These are phyloP conservation scores for Clarias batrachus DNA, from an alignment of 2,113 vertebrate species.

Conservation along the genomic window DNA sequence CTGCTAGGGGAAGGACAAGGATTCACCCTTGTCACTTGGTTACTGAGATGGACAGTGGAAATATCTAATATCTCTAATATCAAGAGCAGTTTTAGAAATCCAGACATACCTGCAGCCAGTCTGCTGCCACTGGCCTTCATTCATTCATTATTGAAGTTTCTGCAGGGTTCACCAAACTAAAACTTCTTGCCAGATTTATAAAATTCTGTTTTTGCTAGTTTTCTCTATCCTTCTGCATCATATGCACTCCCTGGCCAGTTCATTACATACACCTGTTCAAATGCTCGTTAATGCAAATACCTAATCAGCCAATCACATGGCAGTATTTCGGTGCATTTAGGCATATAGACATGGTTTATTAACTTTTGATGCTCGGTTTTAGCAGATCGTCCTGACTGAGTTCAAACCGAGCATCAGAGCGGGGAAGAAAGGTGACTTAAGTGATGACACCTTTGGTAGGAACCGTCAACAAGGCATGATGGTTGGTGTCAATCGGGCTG, in stretches of 20 bases:
- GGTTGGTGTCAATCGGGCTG: too few relatives aligned
- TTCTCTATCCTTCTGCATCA: background rate
- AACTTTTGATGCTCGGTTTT: too few relatives aligned
- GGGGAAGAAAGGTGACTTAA: too few relatives aligned
- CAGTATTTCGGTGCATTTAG: too few relatives aligned
- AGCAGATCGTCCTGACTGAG: too few relatives aligned
- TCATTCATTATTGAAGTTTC: background rate
- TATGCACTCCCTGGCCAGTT: too few relatives aligned
- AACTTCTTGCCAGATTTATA: background rate
- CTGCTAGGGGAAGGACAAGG: background rate
- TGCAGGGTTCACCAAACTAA: background rate
- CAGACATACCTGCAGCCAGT: background rate
- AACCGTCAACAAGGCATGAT: too few relatives aligned
- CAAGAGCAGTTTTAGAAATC: background rate
- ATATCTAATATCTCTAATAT: background rate
- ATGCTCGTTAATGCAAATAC: too few relatives aligned
- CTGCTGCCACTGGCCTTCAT: background rate
- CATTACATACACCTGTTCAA: too few relatives aligned
- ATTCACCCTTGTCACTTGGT: slow-evolving; percentile 17
- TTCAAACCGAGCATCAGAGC: too few relatives aligned
- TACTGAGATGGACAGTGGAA: slow-evolving; percentile 16
- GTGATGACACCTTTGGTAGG: too few relatives aligned
- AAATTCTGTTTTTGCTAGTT: background rate
- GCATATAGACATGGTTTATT: too few relatives aligned
- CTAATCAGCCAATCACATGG: background rate